phyloP scores from a whole-genome alignment of 2,888 invertebrate species.

The Dorcus hopei region DNA sequence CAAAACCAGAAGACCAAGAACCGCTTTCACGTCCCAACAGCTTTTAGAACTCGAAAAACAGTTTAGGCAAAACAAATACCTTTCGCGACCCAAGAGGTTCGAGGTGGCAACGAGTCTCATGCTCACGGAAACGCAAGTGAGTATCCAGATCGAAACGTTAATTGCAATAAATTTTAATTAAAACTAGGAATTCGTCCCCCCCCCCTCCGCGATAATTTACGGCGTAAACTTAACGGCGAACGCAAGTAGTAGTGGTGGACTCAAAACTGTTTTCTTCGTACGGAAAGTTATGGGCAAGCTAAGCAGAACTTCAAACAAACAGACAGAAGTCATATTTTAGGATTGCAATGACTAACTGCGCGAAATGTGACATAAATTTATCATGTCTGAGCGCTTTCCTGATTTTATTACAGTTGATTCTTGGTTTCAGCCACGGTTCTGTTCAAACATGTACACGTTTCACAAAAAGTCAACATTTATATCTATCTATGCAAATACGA shows the following conservation, averaged over 20 bases:
- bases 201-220: not conserved
- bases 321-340: slow-evolving; percentile 50
- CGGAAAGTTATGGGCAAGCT: slow-evolving; percentile 29
- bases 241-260: slow-evolving; percentile 2
- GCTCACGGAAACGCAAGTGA: slow-evolving; percentile 97
- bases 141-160: slow-evolving; percentile 16
- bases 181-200: not conserved
- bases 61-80: slow-evolving; percentile 98
- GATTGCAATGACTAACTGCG: slow-evolving; percentile 47
- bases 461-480: slow-evolving; percentile 18
- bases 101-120: slow-evolving; percentile 97
- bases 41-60: slow-evolving; percentile 96
- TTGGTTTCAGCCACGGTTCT: slow-evolving; percentile 19
- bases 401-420: slow-evolving; percentile 27
- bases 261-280: slow-evolving; percentile 30
- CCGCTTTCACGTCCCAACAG: slow-evolving; percentile 97
- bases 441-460: slow-evolving; percentile 10
- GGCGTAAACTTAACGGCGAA: not conserved
- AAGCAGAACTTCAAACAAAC: slow-evolving; percentile 46
- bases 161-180: not conserved
- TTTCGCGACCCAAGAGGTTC: slow-evolving; percentile 95
- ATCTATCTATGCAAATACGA: slow-evolving; percentile 12
- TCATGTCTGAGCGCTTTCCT: slow-evolving; percentile 35
- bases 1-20: slow-evolving; percentile 89
- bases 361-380: slow-evolving; percentile 46